Percentiles rank a stretch among this genome's conserved stretches.
phyloP scores from a whole-genome alignment of 2,113 vertebrate species.

The Anser cygnoides region DNA sequence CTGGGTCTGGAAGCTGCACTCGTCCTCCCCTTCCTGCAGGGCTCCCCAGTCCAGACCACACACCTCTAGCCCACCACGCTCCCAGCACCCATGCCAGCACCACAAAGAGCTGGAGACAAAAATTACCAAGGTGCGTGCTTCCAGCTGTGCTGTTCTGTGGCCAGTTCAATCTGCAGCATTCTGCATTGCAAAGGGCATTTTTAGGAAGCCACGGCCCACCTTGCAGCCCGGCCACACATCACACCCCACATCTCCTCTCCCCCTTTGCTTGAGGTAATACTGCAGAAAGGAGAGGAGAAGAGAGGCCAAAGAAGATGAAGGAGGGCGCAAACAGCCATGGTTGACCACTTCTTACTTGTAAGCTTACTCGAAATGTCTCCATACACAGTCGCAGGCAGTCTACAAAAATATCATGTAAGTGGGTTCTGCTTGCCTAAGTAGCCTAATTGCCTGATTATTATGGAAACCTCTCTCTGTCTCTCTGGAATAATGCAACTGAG shows the following conservation, averaged over 20 bases:
- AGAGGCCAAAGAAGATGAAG: not conserved
- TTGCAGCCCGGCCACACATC: not conserved
- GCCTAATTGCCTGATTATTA: not conserved
- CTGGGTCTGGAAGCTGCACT: not conserved
- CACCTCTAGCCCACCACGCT: not conserved
- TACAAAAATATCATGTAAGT: fast-evolving
- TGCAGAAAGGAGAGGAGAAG: not conserved
- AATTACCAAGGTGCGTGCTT: not conserved
- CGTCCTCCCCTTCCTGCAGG: not conserved
- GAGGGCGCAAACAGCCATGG: not conserved
- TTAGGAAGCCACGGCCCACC: not conserved
- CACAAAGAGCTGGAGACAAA: not conserved
- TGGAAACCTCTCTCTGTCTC: not conserved
- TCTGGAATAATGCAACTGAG: not conserved
- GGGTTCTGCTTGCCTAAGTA: not conserved
- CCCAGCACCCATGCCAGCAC: not conserved
- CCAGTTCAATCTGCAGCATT: too few relatives aligned
- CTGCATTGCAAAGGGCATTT: not conserved
- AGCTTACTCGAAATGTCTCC: not conserved
- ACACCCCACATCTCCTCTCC: not conserved
- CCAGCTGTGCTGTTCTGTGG: not conserved
- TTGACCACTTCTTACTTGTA: not conserved
- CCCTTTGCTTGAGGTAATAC: not conserved
- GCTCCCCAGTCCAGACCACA: not conserved
- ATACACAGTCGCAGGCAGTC: not conserved